phyloP scores from a whole-genome alignment of 2,797 vertebrate genomes.

The Anabacerthia variegaticeps region DNA sequence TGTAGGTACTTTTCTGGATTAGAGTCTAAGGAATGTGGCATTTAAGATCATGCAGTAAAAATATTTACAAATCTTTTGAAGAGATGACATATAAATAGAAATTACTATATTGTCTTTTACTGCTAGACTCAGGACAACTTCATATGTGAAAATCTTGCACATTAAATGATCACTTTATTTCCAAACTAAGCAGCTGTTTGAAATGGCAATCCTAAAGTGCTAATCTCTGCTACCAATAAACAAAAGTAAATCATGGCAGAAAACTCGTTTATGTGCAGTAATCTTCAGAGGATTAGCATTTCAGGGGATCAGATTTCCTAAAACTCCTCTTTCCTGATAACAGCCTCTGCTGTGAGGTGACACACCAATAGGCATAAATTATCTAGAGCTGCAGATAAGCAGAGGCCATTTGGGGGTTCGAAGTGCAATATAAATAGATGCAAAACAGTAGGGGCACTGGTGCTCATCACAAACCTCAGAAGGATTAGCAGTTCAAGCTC shows the following conservation, averaged over 20 bases:
- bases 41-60: constrained; percentile 52
- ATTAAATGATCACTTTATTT: constrained; percentile 62
- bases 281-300: constrained; percentile 76
- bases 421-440: constrained; percentile 77
- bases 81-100: constrained; percentile 33
- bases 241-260: constrained; percentile 70
- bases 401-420: constrained; percentile 69
- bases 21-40: background rate
- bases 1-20: background rate
- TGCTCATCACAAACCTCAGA: constrained; percentile 70
- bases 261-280: constrained; percentile 68
- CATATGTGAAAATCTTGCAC: constrained; percentile 46
- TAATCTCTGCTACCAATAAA: constrained; percentile 72
- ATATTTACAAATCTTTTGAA: constrained; percentile 62
- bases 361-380: constrained; percentile 78
- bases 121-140: constrained; percentile 48
- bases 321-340: constrained; percentile 74
- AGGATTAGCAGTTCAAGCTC: constrained; percentile 76
- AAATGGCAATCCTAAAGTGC: constrained; percentile 63
- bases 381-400: constrained; percentile 79
- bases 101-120: constrained; percentile 47
- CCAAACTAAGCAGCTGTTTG: constrained; percentile 63
- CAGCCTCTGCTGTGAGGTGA: constrained; percentile 68
- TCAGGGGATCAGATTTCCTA: constrained; percentile 77
- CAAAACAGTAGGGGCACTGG: constrained; percentile 70